phyloP scores from a whole-genome alignment of 2,797 vertebrate species.

The Clarias platycephalus region DNA sequence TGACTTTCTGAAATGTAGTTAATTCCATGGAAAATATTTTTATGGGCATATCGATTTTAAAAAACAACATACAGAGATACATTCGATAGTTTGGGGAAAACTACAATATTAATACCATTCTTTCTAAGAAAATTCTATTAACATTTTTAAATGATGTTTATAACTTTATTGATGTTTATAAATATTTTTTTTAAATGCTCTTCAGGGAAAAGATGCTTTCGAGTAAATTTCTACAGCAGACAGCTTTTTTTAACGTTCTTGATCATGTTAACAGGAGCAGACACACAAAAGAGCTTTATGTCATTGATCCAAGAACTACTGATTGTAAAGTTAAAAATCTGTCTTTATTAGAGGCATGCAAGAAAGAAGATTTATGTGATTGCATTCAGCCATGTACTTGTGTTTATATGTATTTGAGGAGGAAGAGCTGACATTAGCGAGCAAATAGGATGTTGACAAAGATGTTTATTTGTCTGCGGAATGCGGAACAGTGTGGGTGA shows the following conservation, averaged over 20 bases:
- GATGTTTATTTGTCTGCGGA: slow-evolving; percentile 69
- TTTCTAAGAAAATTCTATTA: not conserved
- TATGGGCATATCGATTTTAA: not conserved
- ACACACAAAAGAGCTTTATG: not conserved
- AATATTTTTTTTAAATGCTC: not conserved
- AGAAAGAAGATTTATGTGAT: slow-evolving; percentile 11
- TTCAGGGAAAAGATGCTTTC: not conserved
- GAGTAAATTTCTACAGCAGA: not conserved
- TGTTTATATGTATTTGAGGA: slow-evolving; percentile 40
- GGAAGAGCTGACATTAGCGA: slow-evolving; percentile 58
- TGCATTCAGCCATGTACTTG: slow-evolving; percentile 22
- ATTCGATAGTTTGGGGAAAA: not conserved
- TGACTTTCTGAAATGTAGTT: not conserved
- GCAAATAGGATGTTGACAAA: slow-evolving; percentile 66
- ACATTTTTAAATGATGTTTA: too few relatives aligned
- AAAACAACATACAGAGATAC: not conserved
- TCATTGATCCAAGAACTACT: not conserved
- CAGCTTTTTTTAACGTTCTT: not conserved
- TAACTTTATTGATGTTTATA: too few relatives aligned
- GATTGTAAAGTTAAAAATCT: not conserved
- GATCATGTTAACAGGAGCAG: not conserved
- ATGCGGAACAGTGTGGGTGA: slow-evolving; percentile 66
- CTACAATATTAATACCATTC: not conserved
- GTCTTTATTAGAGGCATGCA: not conserved
- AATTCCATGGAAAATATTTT: not conserved